Evolutionary conservation across 2,113 vertebrate genomes (phyloP), one percentile per base, ranked within the genome.

Genomic region (Hydrolagus affinis): DNA sequence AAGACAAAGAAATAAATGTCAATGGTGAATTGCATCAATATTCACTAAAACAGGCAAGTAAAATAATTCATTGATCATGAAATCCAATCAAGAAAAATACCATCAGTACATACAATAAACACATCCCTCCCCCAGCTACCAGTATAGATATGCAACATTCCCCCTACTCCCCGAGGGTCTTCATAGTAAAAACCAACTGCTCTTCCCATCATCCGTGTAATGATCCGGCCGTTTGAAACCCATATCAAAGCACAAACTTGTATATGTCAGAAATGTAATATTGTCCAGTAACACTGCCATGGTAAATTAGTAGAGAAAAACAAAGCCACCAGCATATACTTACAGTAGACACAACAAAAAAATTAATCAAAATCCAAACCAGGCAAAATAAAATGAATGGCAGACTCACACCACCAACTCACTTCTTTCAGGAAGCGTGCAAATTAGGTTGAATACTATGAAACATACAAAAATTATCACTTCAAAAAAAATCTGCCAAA

Each of bases 181-280:
- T 19, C 56, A 77, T 19, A 77, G 2, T 3, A n/a, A 19, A 59
- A 4, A 76, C 19, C 2, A 76, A 77, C 56, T 77, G 56, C 17
- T 59, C 75, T 77, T 77, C 56, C 72, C 56, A 77, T n/a, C 59
- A 77, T 59, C 56, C 21, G n/a, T 59, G 11, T 77, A 77, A 23
- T 69, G 66, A 69, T 59, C 56, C 75, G 12, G 11, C 9, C 57
- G 4, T 59, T n/a, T 77, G 75, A 1, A 59, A 19, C 23, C 56
- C 19, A 23, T 76, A 21, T 59, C 0, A 19, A 15, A 30, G 30
- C 72, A 77, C 59, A 59, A 57, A 76, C 11, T 1, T 60, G 23
- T 23, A 28, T 23, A 59, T 8, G 17, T 56, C 11, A 77, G 23
- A 56, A 77, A 77, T n/a, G 56, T 60, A 59, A 77, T 59, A 59